A percentile compares a stretch with the other conserved stretches of the same genome.
Conservation (phyloP, 2,888 invertebrate genomes). For the Abrostola triplasia region DNA sequence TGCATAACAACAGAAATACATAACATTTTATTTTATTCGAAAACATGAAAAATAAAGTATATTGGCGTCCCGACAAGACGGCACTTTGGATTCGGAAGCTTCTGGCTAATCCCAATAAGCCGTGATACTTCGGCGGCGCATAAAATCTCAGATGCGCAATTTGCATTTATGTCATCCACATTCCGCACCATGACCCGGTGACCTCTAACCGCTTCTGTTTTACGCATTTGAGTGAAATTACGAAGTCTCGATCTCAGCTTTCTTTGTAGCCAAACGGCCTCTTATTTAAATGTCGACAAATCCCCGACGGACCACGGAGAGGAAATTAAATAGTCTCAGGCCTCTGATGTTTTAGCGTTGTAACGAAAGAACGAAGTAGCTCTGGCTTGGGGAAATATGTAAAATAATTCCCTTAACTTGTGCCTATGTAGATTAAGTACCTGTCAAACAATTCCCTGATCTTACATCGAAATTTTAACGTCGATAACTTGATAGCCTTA, state of each 20-base stretch:
- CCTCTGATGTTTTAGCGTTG: slow-evolving; percentile 24
- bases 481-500: not conserved
- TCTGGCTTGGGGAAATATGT: slow-evolving; percentile 13
- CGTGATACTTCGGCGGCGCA: slow-evolving; percentile 19
- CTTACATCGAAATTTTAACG: not conserved
- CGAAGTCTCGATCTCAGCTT: slow-evolving; percentile 50
- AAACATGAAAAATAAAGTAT: not conserved
- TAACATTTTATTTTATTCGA: no score
- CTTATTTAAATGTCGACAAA: slow-evolving; percentile 60
- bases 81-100: slow-evolving; percentile 17
- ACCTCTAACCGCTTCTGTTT: slow-evolving; percentile 32
- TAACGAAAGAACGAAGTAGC: slow-evolving; percentile 12
- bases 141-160: slow-evolving; percentile 40
- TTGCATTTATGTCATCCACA: slow-evolving; percentile 50
- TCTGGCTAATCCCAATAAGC: slow-evolving; percentile 33
- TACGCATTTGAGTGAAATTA: slow-evolving; percentile 52
- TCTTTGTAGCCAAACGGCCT: slow-evolving; percentile 47
- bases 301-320: slow-evolving; percentile 41
- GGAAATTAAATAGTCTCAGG: slow-evolving; percentile 49
- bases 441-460: not conserved
- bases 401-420: not conserved
- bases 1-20: no score
- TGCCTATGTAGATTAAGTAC: not conserved
- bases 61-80: slow-evolving; percentile 1
- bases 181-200: slow-evolving; percentile 27